Percentiles rank a stretch among this genome's conserved stretches.
Conservation (phyloP, 35 echinoderm and acorn worm genomes). For the Lytechinus variegatus region DNA sequence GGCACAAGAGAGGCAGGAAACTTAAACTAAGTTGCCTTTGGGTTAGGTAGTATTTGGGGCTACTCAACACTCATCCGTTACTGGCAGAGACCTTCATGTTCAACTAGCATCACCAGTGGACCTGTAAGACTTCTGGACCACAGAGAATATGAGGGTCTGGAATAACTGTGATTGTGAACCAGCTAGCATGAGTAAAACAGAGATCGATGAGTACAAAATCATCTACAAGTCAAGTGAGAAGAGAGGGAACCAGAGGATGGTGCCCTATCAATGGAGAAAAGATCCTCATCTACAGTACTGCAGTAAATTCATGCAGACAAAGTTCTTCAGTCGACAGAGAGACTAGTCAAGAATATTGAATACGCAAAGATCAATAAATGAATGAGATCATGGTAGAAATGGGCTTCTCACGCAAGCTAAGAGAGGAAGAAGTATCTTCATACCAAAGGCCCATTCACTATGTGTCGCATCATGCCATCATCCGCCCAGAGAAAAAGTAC, state of each 20-base stretch:
- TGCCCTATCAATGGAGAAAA: slow-evolving; percentile 78
- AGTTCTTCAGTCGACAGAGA: slow-evolving; percentile 56
- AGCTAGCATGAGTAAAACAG: slow-evolving; percentile 55
- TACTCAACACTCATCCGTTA: background rate
- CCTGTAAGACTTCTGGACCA: slow-evolving; percentile 65
- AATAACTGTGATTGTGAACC: slow-evolving; percentile 58
- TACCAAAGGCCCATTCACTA: slow-evolving; percentile 67
- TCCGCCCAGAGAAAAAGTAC: slow-evolving; percentile 68
- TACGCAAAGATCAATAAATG: slow-evolving; percentile 50
- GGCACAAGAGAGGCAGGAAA: slow-evolving; percentile 58
- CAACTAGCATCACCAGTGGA: slow-evolving; percentile 44
- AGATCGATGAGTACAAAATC: slow-evolving; percentile 45
- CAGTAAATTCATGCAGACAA: slow-evolving; percentile 63
- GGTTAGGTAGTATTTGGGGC: slow-evolving; percentile 73
- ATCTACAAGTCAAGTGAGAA: slow-evolving; percentile 66
- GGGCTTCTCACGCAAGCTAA: slow-evolving; percentile 51
- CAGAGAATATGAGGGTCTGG: slow-evolving; percentile 52
- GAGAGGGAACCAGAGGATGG: slow-evolving; percentile 66
- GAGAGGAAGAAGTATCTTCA: slow-evolving; percentile 22
- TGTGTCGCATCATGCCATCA: slow-evolving; percentile 57
- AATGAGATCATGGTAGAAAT: slow-evolving; percentile 63
- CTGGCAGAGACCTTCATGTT: slow-evolving; percentile 55
- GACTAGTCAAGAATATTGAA: slow-evolving; percentile 50
- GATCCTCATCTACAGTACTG: slow-evolving; percentile 54
- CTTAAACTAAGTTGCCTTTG: slow-evolving; percentile 56